Conservation (phyloP, 1,140 invertebrate species). For the Vanessa tameamea region DNA sequence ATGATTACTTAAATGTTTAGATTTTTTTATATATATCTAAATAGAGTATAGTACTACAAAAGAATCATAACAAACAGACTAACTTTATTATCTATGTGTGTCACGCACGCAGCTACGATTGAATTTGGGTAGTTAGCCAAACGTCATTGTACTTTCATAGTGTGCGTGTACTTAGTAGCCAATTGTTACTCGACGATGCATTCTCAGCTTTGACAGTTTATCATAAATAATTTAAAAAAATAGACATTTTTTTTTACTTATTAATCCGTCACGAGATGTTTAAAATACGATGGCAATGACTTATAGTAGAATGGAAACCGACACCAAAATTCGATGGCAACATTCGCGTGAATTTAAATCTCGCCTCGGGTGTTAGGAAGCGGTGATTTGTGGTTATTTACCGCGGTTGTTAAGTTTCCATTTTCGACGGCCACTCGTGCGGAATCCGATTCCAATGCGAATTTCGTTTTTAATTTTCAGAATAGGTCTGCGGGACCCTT, state of each 20-base stretch:
- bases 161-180: too few species aligned
- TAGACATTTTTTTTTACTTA: background rate
- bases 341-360: slow-evolving; percentile 76
- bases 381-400: slow-evolving; percentile 80
- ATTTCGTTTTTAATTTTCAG: slow-evolving; percentile 75
- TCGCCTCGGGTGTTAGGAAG: slow-evolving; percentile 70
- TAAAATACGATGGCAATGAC: background rate
- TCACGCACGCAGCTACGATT: too few species aligned
- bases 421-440: slow-evolving; percentile 65
- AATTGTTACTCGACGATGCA: too few species aligned
- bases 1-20: too few species aligned
- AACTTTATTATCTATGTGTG: too few species aligned
- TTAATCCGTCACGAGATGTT: background rate
- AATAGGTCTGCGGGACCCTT: slow-evolving; percentile 52
- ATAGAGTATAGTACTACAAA: too few species aligned
- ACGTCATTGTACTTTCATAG: too few species aligned
- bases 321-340: slow-evolving; percentile 49
- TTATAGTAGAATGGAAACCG: slow-evolving; percentile 45
- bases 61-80: too few species aligned
- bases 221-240: background rate
- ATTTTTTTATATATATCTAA: too few species aligned
- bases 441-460: slow-evolving; percentile 67
- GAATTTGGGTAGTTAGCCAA: too few species aligned
- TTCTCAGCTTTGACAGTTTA: too few species aligned
- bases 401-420: slow-evolving; percentile 76